Base-by-base conservation (phyloP, 64 coral and sea anemone species). In the Montipora efflorescens region DNA sequence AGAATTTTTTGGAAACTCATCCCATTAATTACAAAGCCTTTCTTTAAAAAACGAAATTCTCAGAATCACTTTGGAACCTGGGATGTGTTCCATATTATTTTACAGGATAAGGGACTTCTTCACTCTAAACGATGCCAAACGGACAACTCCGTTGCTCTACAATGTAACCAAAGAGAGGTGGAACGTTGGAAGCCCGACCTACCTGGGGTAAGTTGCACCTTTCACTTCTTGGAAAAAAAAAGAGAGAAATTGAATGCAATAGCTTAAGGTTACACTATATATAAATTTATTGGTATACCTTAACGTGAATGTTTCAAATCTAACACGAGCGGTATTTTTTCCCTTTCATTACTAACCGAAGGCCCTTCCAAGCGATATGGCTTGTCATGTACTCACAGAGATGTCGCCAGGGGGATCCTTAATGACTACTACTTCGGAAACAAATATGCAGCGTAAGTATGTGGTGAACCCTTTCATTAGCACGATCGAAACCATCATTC, bases 311-410 rank as follows among this genome's bases (percentile, higher is more conserved):
- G 66, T 20, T 16, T 5, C 48, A 16, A 48, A 74, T 77, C 19
- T 59, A 57, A 73, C 75, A 6, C 7, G 25, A 57, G 53, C 74
- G 3, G 15, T 19, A 10, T 77, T 23, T 87, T 52, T 10, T 79
- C 9, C 50, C 5, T 71, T 71, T 4, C 18, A 28, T 44, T 2
- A 52, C 36, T 36, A 36, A 36, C 36, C 74, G 7, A 59, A 98
- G 97, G 89, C 89, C 53, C 94, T 98, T 15, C 76, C 94, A 1
- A 96, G 88, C 84, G 97, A 94, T 78, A 69, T 79, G 74, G 97
- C 95, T n/a, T 99, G 97, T 50, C 91, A 99, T 67, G 97, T 99
- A 19, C 85, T 96, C 5, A 96, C 95, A 71, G 97, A 99, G 28
- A 92, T 99, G 77, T 99, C 97, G 3, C 97, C 97, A 47, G 95